phyloP scores from a whole-genome alignment of 53 echinoderm and acorn worm species.

The Patiria pectinifera region DNA sequence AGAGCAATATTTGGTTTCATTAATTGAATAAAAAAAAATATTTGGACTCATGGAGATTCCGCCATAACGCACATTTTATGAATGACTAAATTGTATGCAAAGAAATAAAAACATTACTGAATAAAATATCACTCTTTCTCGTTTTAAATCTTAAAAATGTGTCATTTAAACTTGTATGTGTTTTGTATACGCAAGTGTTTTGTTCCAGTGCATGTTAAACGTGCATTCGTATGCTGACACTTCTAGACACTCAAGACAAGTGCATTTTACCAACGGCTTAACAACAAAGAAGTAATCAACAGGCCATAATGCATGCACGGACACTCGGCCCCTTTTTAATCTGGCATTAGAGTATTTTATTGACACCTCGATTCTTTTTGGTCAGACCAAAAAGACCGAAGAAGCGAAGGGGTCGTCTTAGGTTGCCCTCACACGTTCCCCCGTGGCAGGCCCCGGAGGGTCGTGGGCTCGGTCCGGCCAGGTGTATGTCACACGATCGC shows the following conservation, averaged over 20 bases:
- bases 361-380: background rate
- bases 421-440: constrained; percentile 43
- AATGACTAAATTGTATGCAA: too few species aligned
- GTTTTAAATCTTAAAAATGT: background rate
- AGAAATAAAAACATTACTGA: too few species aligned
- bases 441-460: constrained; percentile 1
- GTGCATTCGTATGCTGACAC: background rate
- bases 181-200: background rate
- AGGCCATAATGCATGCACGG: constrained; percentile 13
- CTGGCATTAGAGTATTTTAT: constrained; percentile 36
- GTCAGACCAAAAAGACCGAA: background rate
- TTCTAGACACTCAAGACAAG: background rate
- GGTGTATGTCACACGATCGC: constrained; percentile 58
- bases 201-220: background rate
- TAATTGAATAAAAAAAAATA: too few species aligned
- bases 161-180: too few species aligned
- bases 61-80: too few species aligned
- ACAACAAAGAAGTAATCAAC: constrained; percentile 32
- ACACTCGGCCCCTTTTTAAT: constrained; percentile 41
- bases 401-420: constrained; percentile 41
- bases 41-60: too few species aligned
- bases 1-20: too few species aligned
- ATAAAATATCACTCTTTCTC: background rate
- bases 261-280: constrained; percentile 2
- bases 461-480: constrained; percentile 12